Conservation (phyloP, 2,797 vertebrate species). For the Darevskia nairensis region DNA sequence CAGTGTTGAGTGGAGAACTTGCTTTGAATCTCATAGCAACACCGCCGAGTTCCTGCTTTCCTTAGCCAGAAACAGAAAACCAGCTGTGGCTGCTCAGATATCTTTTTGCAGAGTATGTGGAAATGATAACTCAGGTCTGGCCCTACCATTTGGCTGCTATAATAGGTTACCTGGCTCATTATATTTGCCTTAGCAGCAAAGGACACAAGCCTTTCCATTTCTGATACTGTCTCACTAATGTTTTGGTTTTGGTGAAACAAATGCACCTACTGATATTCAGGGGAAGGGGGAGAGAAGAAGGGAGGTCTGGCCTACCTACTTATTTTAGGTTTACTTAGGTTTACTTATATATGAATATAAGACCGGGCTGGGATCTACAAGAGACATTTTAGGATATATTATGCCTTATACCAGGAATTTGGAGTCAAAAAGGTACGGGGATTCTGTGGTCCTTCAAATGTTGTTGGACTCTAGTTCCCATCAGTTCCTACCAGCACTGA, state of each 20-base stretch:
- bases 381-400: not conserved
- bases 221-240: not conserved
- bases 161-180: not conserved
- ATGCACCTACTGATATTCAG: too few species aligned
- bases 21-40: not conserved
- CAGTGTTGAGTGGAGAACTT: conserved; percentile 10
- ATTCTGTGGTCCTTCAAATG: too few species aligned
- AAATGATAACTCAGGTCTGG: not conserved
- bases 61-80: not conserved
- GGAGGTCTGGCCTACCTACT: too few species aligned
- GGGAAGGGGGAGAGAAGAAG: not conserved
- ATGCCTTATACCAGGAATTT: not conserved
- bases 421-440: not conserved
- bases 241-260: not conserved
- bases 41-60: not conserved
- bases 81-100: not conserved
- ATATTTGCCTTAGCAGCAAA: not conserved
- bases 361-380: not conserved
- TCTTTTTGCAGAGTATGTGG: not conserved
- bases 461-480: too few species aligned
- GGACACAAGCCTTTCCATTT: not conserved
- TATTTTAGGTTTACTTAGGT: too few species aligned
- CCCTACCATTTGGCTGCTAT: not conserved
- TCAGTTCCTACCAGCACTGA: too few species aligned
- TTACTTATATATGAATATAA: not conserved